Base-by-base conservation (phyloP, 2,888 invertebrate species). In the Xanthostigma xanthostigma region DNA sequence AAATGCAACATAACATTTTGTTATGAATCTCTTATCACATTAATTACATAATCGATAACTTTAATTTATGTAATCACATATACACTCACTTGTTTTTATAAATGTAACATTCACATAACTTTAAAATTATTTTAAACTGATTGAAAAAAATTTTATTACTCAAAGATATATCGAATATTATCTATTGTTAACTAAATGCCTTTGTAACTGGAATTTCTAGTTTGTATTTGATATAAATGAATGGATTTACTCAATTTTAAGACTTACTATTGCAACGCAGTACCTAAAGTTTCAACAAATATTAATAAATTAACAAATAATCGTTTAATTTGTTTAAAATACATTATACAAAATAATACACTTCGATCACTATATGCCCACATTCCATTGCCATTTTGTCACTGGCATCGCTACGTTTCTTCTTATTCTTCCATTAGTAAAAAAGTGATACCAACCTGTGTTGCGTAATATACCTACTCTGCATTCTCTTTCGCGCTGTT, bases 301-400 rank as follows among this genome's bases (percentile, higher is more conserved):
- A 27, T 27, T 27, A 27, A 6, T 27, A 27, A 27, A 6, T 27
- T 27, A 12, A 39, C 39, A 13, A 39, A 39, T 14, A 39, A 39
- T 39, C 12, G 14, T 14, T 14, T 39, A 14, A 12, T 39, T 11
- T 39, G 11, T 39, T 14, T 14, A 9, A 14, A 39, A 39, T 10
- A 39, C 9, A 39, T 38, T 12, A 41, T 41, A 44, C 35, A 12
- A 34, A 35, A 34, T 36, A 13, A 36, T 44, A 35, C 44, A 44
- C 44, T 35, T 36, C 36, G n/a, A 40, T 34, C 34, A 27, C 27
- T 27, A 27, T 60, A 54, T 60, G 59, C 59, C 64, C 61, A 64
- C 66, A 67, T 65, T 66, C 65, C 65, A 64, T 65, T 67, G 68
- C 68, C 68, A 68, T 68, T 66, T 68, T 68, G 67, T 68, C 66